Conservation (phyloP, 2,888 invertebrate genomes). For the Branchipolynoe longqiensis region DNA sequence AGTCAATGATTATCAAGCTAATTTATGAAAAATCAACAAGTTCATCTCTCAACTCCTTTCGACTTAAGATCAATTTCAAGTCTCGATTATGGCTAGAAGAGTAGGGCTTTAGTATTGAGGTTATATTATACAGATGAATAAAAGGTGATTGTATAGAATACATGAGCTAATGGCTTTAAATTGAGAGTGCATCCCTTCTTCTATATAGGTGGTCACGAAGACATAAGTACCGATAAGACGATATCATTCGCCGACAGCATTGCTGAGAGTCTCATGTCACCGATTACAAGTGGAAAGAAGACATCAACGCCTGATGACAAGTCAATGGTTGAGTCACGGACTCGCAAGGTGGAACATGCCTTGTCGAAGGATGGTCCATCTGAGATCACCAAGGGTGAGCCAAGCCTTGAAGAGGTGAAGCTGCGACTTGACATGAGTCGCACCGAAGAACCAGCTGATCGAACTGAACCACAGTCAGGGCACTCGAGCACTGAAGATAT, state of each 20-base stretch:
- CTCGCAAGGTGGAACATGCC: neutral
- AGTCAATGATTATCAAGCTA: too few relatives aligned
- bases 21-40: neutral
- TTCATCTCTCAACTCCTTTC: neutral
- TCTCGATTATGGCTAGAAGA: too few relatives aligned
- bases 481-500: slow-evolving; percentile 33
- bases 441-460: neutral
- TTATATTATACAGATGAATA: neutral
- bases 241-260: slow-evolving; percentile 19
- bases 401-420: slow-evolving; percentile 1
- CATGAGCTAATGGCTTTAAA: too few relatives aligned
- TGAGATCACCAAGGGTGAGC: neutral
- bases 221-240: neutral
- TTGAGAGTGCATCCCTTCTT: too few relatives aligned
- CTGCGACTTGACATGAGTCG: slow-evolving; percentile 32
- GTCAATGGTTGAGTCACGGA: neutral
- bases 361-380: slow-evolving; percentile 30
- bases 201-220: neutral
- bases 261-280: slow-evolving; percentile 39
- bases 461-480: neutral
- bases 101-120: neutral
- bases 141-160: too few relatives aligned
- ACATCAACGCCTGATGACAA: slow-evolving; percentile 47
- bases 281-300: slow-evolving; percentile 4
- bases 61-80: too few relatives aligned